Evolutionary conservation across 2,797 vertebrate species (phyloP).

Genomic region (Martes flavigula): DNA sequence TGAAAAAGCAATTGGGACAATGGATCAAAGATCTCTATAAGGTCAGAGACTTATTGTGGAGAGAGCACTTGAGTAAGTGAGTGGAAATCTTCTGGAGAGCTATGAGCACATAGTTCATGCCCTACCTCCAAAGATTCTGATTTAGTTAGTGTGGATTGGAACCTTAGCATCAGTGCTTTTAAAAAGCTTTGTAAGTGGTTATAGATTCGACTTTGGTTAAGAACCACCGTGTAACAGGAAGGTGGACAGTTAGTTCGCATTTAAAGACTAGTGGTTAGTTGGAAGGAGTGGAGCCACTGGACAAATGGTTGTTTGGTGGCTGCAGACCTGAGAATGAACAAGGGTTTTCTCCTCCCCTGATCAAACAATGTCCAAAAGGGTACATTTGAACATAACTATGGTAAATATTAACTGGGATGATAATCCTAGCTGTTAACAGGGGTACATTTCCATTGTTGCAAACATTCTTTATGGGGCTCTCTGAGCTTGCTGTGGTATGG

Average conservation of each 20-base stretch:
- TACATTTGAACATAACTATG: constrained; percentile 65
- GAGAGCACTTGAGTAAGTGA: background rate
- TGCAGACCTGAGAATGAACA: background rate
- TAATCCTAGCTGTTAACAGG: constrained; percentile 72
- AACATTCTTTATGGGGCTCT: constrained; percentile 31
- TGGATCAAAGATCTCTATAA: background rate
- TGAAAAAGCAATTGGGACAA: background rate
- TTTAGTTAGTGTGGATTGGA: background rate
- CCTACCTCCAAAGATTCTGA: background rate
- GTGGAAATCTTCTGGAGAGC: background rate
- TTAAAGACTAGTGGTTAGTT: background rate
- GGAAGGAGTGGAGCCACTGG: background rate
- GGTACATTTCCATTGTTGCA: constrained; percentile 58
- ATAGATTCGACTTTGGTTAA: background rate
- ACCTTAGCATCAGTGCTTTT: background rate
- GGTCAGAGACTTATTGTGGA: background rate
- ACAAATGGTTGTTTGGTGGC: background rate
- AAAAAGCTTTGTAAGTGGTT: background rate
- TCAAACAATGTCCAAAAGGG: constrained; percentile 62
- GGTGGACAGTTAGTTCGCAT: background rate
- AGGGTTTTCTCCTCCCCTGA: background rate
- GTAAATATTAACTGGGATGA: constrained; percentile 69
- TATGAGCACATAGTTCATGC: background rate
- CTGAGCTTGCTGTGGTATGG: background rate
- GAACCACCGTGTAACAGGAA: background rate